These are phyloP conservation scores for Pampus argenteus DNA, from an alignment of 2,797 vertebrate species.

Conservation along the genomic window DNA sequence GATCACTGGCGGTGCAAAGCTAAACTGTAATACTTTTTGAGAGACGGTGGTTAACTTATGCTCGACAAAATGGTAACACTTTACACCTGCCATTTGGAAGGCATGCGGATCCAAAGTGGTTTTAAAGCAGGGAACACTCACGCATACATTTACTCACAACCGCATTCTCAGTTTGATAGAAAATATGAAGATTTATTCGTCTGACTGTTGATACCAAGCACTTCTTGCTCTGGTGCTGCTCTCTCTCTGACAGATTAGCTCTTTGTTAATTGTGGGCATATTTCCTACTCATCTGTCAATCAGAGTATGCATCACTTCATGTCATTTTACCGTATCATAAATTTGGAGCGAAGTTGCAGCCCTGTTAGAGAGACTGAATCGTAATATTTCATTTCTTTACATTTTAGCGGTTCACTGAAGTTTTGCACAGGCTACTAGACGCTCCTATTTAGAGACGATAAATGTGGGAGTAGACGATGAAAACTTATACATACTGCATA, in stretches of 20 bases:
- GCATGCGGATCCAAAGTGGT: constrained; percentile 28
- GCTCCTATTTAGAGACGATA: too few relatives aligned
- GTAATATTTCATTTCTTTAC: too few relatives aligned
- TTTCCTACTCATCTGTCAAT: not conserved
- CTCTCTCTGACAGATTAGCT: not conserved
- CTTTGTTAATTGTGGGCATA: not conserved
- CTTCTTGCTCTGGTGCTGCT: not conserved
- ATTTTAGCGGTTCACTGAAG: too few relatives aligned
- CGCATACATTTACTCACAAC: constrained; percentile 48
- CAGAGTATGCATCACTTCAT: too few relatives aligned
- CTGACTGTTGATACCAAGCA: not conserved
- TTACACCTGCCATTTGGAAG: constrained; percentile 45
- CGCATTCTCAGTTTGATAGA: constrained; percentile 25
- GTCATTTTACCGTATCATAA: not conserved
- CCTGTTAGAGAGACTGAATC: too few relatives aligned
- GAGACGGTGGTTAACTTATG: constrained; percentile 37
- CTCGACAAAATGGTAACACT: constrained; percentile 44
- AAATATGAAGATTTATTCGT: not conserved
- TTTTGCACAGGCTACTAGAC: too few relatives aligned
- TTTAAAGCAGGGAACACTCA: constrained; percentile 27
- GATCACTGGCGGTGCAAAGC: constrained; percentile 31
- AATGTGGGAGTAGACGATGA: too few relatives aligned
- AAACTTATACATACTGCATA: too few relatives aligned
- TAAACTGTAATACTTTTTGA: constrained; percentile 35
- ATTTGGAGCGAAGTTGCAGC: too few relatives aligned